Base-by-base conservation (phyloP, 2,888 invertebrate species). In the Creontiades dilutus region DNA sequence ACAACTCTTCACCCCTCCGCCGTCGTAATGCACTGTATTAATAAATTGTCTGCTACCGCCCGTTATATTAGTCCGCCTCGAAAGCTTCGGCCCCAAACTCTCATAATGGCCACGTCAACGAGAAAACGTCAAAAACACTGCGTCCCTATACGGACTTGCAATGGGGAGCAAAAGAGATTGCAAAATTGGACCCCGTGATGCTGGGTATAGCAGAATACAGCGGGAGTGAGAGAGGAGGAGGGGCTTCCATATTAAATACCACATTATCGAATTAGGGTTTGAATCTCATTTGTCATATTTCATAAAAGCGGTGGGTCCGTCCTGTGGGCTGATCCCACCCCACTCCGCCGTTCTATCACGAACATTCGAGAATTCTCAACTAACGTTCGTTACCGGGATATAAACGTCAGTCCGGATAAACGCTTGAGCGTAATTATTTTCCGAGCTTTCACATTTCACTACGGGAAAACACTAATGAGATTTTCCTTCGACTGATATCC, bases 281-380 rank as follows among this genome's bases (percentile, higher is more conserved):
- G 88, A 88, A 88, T 88, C 78, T 88, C 88, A 88, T 88, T 88
- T 88, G 88, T 88, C 88, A 88, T 88, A 88, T 88, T 88, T 88
- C 88, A 88, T 88, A 88, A 88, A 88, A 88, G 88, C 88, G 88
- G 82, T 27, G 27, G 55, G 55, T 68, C 68, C 68, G 16, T 80
- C 78, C 47, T 1, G 27, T 19, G 68, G 68, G 68, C 19, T 12
- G 68, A 27, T 19, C 68, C 68, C 23, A 19, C 19, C 19, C 27
- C 82, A 52, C 81, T 19, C 47, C 82, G 14, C 82, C 19, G n/a
- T 61, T 61, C 85, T 85, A 85, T 85, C 61, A 57, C 55, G 85
- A 85, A 61, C 85, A 85, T 48, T 28, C 37, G 61, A 57, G 46
- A 85, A 85, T 37, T 82, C 82, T 46, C 85, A 85, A 85, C 85